Base-by-base conservation (phyloP, 2,113 vertebrate genomes). In the Psittacara wagleri region DNA sequence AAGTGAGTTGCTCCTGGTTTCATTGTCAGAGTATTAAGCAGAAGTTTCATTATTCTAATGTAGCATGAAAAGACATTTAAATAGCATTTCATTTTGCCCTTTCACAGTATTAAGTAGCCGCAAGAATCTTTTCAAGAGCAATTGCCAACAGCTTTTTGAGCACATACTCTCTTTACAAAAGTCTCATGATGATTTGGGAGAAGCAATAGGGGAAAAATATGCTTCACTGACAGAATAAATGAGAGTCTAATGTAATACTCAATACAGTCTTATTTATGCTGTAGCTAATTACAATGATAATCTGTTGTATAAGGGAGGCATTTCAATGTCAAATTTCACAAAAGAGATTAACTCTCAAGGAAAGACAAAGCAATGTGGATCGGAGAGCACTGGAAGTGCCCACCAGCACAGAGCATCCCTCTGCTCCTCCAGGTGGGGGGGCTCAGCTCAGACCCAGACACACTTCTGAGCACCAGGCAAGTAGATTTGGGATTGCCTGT, bases 41-140 rank as follows among this genome's bases (percentile, higher is more conserved):
- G 57, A 86, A 90, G 83, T 75, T 80, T 85, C 92, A 51, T 95
- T 90, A 93, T 91, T 94, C 94, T 94, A 93, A 94, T 88, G 79
- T 82, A 92, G 92, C 96, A 97, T 95, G 95, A 92, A 84, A 95
- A 49, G 48, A 24, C 89, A 94, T 97, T 97, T 97, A 97, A 98
- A 97, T 95, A 97, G 97, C 82, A 91, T 94, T 95, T 94, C 92
- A 72, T 85, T 97, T 95, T 95, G 80, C 81, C 87, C 82, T 96
- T 97, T 96, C 95, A 91, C 92, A 83, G 96, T 88, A 95, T 80
- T 90, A 92, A 86, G 67, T 78, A 94, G 95, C 92, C 80, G 22
- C 23, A 91, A 92, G 83, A 83, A 89, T 93, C 95, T 49, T 61
- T 44, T 94, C 97, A 95, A 94, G 78, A 80, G 69, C 70, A 13